These are phyloP conservation scores for Chalcis sispes DNA, from an alignment of 2,888 invertebrate species.

Conservation along the genomic window DNA sequence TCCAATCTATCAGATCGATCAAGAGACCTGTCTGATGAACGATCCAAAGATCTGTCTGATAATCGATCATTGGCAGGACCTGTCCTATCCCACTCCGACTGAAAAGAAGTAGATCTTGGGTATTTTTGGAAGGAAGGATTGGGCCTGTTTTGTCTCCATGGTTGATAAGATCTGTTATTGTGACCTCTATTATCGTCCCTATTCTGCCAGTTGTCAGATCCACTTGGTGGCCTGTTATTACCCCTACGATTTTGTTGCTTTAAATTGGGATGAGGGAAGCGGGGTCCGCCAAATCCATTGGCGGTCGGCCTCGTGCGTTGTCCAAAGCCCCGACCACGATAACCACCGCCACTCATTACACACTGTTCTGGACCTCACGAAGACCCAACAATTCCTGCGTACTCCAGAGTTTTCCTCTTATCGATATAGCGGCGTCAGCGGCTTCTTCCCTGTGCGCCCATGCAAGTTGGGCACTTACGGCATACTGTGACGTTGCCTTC, in stretches of 20 bases:
- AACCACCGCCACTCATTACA: conserved; percentile 63
- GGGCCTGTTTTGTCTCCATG: conserved; percentile 40
- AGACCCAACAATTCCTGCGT: conserved; percentile 23
- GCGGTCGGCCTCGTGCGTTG: conserved; percentile 63
- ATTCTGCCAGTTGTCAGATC: conserved; percentile 41
- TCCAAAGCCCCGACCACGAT: conserved; percentile 68
- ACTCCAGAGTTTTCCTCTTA: background rate
- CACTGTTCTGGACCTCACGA: conserved; percentile 26
- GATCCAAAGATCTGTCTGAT: conserved; percentile 40
- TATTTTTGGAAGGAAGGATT: conserved; percentile 40
- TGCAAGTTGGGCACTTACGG: conserved; percentile 42
- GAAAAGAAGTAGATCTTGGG: conserved; percentile 24
- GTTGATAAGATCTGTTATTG: conserved; percentile 31
- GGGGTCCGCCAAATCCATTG: conserved; percentile 53
- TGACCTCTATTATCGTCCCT: conserved; percentile 23
- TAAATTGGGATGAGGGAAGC: conserved; percentile 56
- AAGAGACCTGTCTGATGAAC: background rate
- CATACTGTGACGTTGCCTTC: conserved; percentile 43
- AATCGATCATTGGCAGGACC: conserved; percentile 37
- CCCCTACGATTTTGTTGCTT: conserved; percentile 55
- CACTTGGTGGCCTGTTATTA: conserved; percentile 15
- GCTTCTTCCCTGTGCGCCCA: conserved; percentile 40
- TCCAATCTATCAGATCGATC: conserved; percentile 33
- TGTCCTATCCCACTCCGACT: conserved; percentile 56
- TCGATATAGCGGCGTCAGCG: conserved; percentile 28